Evolutionary conservation across 2,797 vertebrate species (phyloP).

Genomic region (Dendrocincla fuliginosa): DNA sequence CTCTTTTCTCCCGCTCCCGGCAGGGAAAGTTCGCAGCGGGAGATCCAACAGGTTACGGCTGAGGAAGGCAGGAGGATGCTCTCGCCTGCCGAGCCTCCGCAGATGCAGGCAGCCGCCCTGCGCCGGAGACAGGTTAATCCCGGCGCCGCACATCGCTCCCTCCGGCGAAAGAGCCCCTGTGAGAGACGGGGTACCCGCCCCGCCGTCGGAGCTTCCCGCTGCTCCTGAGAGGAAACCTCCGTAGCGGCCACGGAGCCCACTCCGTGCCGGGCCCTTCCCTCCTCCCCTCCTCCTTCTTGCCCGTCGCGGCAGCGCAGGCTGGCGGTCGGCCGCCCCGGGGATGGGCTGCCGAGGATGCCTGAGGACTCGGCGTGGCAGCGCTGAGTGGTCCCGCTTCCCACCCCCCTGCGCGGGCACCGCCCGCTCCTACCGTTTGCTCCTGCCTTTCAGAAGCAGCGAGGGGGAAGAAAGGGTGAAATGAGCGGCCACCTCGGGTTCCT

Average conservation of each 20-base stretch:
- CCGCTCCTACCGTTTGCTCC: not conserved
- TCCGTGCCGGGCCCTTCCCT: not conserved
- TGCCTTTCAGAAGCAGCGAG: not conserved
- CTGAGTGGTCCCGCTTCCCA: not conserved
- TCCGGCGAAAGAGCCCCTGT: not conserved
- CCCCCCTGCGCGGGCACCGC: not conserved
- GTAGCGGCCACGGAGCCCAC: not conserved
- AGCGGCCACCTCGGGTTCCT: not conserved
- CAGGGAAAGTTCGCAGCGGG: not conserved
- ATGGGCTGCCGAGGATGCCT: not conserved
- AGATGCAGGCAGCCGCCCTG: not conserved
- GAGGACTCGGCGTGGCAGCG: not conserved
- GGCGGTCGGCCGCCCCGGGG: not conserved
- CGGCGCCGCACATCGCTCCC: not conserved
- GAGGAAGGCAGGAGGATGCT: slow-evolving; percentile 10
- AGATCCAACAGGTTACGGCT: not conserved
- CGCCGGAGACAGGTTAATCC: not conserved
- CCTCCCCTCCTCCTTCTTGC: not conserved
- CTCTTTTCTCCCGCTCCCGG: fast-evolving
- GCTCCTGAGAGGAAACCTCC: not conserved
- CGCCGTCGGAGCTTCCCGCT: not conserved
- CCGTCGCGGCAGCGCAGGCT: not conserved
- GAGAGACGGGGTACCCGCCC: not conserved
- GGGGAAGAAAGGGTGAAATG: not conserved
- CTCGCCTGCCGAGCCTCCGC: not conserved